A percentile compares a stretch with the other conserved stretches of the same genome.
Evolutionary conservation across 1,140 invertebrate genomes (phyloP).

Genomic region (Delia radicum): DNA sequence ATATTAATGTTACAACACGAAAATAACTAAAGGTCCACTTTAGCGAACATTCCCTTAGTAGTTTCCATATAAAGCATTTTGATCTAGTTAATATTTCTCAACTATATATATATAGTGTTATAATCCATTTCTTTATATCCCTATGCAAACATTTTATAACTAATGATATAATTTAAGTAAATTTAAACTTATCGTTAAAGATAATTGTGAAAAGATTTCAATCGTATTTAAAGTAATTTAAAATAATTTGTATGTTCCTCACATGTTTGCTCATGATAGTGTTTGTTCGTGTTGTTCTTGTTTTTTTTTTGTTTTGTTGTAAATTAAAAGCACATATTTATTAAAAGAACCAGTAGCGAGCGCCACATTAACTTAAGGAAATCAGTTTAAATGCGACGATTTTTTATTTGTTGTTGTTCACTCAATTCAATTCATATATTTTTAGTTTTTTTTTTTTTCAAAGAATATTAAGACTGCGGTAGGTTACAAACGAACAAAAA

Average conservation of each 20-base stretch:
- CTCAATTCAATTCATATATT: not conserved
- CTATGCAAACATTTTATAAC: not conserved
- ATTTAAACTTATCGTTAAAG: not conserved
- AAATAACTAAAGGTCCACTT: too few relatives aligned
- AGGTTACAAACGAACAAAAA: not conserved
- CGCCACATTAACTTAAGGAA: not conserved
- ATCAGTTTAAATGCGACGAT: not conserved
- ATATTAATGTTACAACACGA: too few relatives aligned
- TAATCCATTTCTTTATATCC: too few relatives aligned
- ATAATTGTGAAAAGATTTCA: not conserved
- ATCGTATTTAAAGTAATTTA: not conserved
- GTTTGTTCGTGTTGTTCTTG: not conserved
- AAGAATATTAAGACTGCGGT: slow-evolving; percentile 8
- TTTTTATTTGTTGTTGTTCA: not conserved
- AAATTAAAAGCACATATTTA: not conserved
- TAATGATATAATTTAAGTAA: not conserved
- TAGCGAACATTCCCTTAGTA: too few relatives aligned
- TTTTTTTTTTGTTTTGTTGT: not conserved
- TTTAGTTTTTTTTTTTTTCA: not conserved
- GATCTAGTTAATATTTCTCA: too few relatives aligned
- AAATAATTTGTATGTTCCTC: not conserved
- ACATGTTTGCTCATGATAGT: not conserved
- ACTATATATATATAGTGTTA: too few relatives aligned
- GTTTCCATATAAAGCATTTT: too few relatives aligned
- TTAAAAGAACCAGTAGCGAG: not conserved